phyloP scores from a whole-genome alignment of 1,140 invertebrate species.

The Lithobius niger region DNA sequence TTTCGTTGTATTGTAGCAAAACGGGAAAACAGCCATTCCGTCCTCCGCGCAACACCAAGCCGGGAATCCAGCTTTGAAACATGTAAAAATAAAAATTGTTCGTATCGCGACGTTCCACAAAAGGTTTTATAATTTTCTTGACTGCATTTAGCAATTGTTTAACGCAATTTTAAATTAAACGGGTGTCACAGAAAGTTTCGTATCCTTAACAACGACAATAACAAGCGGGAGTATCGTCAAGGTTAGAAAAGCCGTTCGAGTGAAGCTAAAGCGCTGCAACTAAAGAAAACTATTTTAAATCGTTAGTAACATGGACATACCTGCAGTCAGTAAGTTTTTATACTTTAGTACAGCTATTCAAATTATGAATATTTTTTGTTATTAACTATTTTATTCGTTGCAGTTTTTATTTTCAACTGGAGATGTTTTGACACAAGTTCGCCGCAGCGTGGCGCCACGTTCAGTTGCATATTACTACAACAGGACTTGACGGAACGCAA shows the following conservation, averaged over 20 bases:
- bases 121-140: not conserved
- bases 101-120: not conserved
- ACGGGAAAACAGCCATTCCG: not conserved
- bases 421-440: not conserved
- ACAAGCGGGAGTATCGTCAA: not conserved
- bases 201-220: not conserved
- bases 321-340: too few species aligned
- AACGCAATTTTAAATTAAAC: not conserved
- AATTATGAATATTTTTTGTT: not conserved
- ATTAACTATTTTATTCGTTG: not conserved
- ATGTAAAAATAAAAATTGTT: not conserved
- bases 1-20: slow-evolving; percentile 9
- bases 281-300: not conserved
- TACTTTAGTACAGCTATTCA: too few species aligned
- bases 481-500: too few species aligned
- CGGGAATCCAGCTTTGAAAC: not conserved
- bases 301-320: too few species aligned
- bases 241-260: not conserved
- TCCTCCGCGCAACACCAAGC: not conserved
- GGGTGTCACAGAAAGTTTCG: too few species aligned
- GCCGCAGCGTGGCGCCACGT: too few species aligned
- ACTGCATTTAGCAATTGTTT: not conserved
- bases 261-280: not conserved
- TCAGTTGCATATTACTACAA: too few species aligned
- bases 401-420: not conserved